phyloP scores from a whole-genome alignment of 2,797 vertebrate species.

The Rhynchonycteris naso region DNA sequence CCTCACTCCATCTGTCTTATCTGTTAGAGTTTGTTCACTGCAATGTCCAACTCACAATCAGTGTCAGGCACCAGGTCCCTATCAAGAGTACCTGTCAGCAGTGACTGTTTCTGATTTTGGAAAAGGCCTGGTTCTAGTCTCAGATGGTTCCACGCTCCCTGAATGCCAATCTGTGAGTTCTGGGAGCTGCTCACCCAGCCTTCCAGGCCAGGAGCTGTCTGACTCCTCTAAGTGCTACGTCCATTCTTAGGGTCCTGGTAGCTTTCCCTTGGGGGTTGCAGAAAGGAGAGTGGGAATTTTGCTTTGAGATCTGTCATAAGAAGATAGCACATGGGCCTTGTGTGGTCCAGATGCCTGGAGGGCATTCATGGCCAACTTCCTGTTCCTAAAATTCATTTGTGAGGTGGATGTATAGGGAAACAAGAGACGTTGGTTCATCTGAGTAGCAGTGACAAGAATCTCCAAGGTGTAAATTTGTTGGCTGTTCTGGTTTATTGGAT shows the following conservation, averaged over 20 bases:
- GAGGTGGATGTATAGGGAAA: neutral
- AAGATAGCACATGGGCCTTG: fast-evolving
- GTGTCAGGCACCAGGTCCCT: fast-evolving
- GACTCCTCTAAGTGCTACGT: neutral
- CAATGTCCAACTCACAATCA: fast-evolving
- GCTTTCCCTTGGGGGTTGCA: neutral
- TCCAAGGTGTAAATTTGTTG: neutral
- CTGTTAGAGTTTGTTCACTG: neutral
- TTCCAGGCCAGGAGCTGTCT: too few species aligned
- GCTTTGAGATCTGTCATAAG: neutral
- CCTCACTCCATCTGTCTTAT: neutral
- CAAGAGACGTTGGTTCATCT: too few species aligned
- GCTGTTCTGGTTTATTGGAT: too few species aligned
- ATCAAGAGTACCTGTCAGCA: too few species aligned
- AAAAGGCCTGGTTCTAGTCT: neutral
- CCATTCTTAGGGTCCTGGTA: neutral
- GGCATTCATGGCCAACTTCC: neutral
- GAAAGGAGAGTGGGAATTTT: too few species aligned
- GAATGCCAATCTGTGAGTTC: neutral
- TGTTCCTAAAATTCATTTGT: too few species aligned
- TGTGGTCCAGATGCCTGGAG: neutral
- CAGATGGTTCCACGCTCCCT: neutral
- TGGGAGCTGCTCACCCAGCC: neutral
- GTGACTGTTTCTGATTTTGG: neutral
- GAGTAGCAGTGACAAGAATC: neutral